These are phyloP conservation scores for Tadarida brasiliensis DNA, from an alignment of 2,797 vertebrate genomes.

Conservation along the genomic window DNA sequence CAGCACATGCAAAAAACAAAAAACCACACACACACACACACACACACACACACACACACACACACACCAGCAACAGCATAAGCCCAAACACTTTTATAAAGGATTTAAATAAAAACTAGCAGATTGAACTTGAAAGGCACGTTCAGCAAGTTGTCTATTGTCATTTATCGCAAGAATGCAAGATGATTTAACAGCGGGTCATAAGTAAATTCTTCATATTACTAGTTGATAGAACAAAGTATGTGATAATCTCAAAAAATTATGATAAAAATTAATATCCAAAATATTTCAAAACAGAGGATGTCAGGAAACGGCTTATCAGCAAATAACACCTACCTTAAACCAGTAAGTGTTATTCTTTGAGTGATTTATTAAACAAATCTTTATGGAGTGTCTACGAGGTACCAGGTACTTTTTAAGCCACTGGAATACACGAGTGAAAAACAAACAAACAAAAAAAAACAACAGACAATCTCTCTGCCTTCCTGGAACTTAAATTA, in stretches of 20 bases:
- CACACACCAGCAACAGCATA: no score
- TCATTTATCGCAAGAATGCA: neutral
- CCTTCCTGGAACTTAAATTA: neutral
- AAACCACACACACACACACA: no score
- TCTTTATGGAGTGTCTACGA: neutral
- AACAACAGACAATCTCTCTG: neutral
- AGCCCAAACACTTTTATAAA: neutral
- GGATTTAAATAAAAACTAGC: neutral
- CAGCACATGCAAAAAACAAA: neutral
- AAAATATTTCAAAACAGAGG: neutral
- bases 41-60: no score
- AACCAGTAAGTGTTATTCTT: neutral
- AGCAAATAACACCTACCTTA: neutral
- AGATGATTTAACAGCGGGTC: neutral
- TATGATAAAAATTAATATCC: neutral
- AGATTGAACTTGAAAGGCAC: conserved; percentile 11
- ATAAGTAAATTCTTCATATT: conserved; percentile 8
- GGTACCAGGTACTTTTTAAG: neutral
- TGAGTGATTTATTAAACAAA: neutral
- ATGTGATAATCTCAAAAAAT: neutral
- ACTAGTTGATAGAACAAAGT: neutral
- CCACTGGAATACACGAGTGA: neutral
- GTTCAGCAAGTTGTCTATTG: neutral
- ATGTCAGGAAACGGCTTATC: neutral
- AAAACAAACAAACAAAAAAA: neutral